Base-by-base conservation (phyloP, 2,797 vertebrate genomes). In the Dendrocincla tyrannina region DNA sequence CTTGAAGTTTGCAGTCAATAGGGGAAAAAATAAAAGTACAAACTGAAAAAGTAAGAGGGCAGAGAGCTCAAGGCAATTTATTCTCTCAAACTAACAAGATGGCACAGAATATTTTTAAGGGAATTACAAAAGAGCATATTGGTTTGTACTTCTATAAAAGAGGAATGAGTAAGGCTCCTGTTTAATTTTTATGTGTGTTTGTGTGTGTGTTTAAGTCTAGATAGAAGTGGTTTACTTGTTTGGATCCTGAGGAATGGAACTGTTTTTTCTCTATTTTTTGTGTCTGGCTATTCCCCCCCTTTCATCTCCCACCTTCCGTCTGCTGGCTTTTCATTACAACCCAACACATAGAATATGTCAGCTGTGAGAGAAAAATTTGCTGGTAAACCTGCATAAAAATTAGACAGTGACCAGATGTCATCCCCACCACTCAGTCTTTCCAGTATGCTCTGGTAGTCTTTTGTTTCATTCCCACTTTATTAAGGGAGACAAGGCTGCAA, bases 21-120 rank as follows among this genome's bases (percentile, higher is more conserved):
- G n/a, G 18, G 75, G 55, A 81, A 89, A 94, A 93, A 87, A 87
- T 23, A 92, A 72, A 83, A 85, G 46, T 78, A 46, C 17, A 47
- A 89, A 64, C 28, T 49, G 64, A 85, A 93, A 84, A 89, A 60
- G n/a, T 18, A 81, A 87, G 55, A 90, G 37, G 32, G 33, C 33
- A 91, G 64, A 85, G 41, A 89, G 33, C 17, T 88, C 55, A n/a
- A 91, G 67, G 44, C 37, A 85, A 77, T 91, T 93, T 92, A 76
- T 92, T 87, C 41, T 91, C 59, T 92, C 56, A 53, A 78, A 55
- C 41, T 64, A 70, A 77, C 20, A 85, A 90, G 37, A 64, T 17
- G 59, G n/a, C 35, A 68, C 12, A 70, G 55, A 67, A 28, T 49
- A 41, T 88, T 91, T 94, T 85, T 10, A 67, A 89, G 32, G 56